These are phyloP conservation scores for Orthosia cruda DNA, from an alignment of 2,888 invertebrate genomes.

Conservation along the genomic window DNA sequence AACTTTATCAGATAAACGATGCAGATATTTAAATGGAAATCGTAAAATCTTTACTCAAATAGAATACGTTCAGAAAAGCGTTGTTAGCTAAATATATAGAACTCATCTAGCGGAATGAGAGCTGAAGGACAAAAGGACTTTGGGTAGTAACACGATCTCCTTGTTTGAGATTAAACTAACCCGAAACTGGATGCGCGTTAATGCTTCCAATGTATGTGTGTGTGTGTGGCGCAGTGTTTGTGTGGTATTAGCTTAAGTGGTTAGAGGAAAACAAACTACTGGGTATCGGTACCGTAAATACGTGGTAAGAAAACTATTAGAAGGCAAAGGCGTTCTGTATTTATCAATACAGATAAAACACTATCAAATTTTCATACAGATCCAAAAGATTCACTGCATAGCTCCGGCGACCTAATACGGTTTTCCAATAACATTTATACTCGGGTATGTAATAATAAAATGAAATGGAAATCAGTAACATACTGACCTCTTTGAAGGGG, in stretches of 20 bases:
- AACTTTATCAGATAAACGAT: slow-evolving; percentile 32
- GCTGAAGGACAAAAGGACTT: slow-evolving; percentile 70
- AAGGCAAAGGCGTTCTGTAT: slow-evolving; percentile 23
- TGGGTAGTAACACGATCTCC: slow-evolving; percentile 78
- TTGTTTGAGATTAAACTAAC: slow-evolving; percentile 82
- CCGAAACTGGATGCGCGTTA: slow-evolving; percentile 79
- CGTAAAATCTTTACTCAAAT: slow-evolving; percentile 30
- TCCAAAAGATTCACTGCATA: slow-evolving; percentile 63
- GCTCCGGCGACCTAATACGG: slow-evolving; percentile 71
- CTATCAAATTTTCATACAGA: slow-evolving; percentile 56
- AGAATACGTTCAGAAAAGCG: slow-evolving; percentile 40
- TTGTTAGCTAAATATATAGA: slow-evolving; percentile 31
- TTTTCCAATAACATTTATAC: slow-evolving; percentile 77
- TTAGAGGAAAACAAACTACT: slow-evolving; percentile 26
- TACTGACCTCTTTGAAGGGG: slow-evolving; percentile 79
- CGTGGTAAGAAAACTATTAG: slow-evolving; percentile 11
- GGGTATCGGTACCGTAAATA: slow-evolving; percentile 19
- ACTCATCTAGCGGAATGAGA: slow-evolving; percentile 61
- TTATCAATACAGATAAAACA: slow-evolving; percentile 7
- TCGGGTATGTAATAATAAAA: slow-evolving; percentile 78
- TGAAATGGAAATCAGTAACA: slow-evolving; percentile 82
- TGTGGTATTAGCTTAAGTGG: slow-evolving; percentile 44
- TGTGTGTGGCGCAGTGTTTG: slow-evolving; percentile 50
- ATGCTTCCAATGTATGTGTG: slow-evolving; percentile 67
- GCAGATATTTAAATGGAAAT: slow-evolving; percentile 34